phyloP scores from a whole-genome alignment of 2,888 invertebrate genomes.

The Drosophila glabriapex region DNA sequence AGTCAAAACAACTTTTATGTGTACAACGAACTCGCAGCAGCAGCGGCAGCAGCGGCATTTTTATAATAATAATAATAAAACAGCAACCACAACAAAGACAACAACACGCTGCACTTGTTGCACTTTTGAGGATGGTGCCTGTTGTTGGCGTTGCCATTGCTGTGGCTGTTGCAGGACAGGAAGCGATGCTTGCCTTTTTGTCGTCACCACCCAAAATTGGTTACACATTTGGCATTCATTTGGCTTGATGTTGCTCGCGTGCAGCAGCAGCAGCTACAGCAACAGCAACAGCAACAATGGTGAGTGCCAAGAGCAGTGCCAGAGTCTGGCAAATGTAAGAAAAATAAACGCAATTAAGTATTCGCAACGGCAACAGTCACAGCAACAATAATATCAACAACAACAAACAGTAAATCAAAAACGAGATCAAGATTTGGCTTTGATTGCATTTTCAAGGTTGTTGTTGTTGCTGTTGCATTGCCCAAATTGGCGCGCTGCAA shows the following conservation, averaged over 20 bases:
- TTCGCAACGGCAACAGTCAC: conserved; percentile 37
- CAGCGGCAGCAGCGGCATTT: conserved; percentile 31
- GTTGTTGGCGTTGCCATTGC: conserved; percentile 10
- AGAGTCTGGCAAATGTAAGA: conserved; percentile 32
- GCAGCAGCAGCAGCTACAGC: conserved; percentile 58
- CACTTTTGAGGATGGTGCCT: conserved; percentile 51
- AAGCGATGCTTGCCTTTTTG: conserved; percentile 51
- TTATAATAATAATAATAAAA: conserved; percentile 62
- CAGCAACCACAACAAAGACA: conserved; percentile 36
- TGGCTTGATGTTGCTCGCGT: conserved; percentile 68
- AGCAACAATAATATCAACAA: conserved; percentile 16
- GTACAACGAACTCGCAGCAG: conserved; percentile 70
- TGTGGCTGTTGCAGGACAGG: conserved; percentile 63
- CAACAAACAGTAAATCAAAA: conserved; percentile 45
- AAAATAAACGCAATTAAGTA: conserved; percentile 69
- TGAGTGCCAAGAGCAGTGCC: conserved; percentile 75
- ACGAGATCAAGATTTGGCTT: conserved; percentile 80
- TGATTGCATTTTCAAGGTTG: conserved; percentile 78
- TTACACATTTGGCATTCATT: conserved; percentile 73
- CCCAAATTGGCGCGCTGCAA: conserved; percentile 75
- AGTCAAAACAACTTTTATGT: conserved; percentile 64
- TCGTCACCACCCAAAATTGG: conserved; percentile 68
- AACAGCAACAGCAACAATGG: conserved; percentile 49
- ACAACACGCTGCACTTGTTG: conserved; percentile 45
- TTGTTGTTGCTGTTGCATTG: conserved; percentile 67